Evolutionary conservation across 2,888 invertebrate species (phyloP).

Genomic region (Exocentrus adspersus): DNA sequence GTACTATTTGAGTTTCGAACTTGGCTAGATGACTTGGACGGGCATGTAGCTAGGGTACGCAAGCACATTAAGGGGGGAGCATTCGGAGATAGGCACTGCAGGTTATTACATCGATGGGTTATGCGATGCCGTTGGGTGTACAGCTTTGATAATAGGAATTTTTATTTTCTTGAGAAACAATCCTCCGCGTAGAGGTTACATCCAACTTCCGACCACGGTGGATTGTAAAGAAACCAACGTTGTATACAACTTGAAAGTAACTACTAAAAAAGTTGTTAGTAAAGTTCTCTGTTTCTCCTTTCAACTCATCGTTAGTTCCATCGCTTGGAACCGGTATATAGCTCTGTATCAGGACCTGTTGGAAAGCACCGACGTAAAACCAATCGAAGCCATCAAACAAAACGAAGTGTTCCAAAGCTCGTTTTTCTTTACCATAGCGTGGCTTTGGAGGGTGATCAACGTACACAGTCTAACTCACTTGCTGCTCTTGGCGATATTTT

Average conservation of each 20-base stretch:
- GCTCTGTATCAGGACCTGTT: conserved; percentile 81
- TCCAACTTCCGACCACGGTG: conserved; percentile 71
- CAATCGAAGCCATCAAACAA: conserved; percentile 67
- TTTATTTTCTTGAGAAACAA: conserved; percentile 76
- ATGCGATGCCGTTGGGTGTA: conserved; percentile 81
- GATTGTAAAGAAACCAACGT: conserved; percentile 66
- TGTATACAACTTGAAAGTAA: conserved; percentile 75
- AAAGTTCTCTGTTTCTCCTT: conserved; percentile 74
- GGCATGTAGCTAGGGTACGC: conserved; percentile 83
- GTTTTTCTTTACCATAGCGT: conserved; percentile 77
- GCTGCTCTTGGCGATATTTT: conserved; percentile 79
- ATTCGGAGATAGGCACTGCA: conserved; percentile 81
- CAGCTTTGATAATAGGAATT: conserved; percentile 77
- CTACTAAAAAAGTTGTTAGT: conserved; percentile 73
- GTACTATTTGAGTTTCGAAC: conserved; percentile 83
- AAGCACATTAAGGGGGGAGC: conserved; percentile 80
- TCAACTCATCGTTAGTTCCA: conserved; percentile 78
- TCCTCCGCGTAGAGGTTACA: conserved; percentile 78
- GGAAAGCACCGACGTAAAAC: conserved; percentile 71
- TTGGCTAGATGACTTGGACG: conserved; percentile 87
- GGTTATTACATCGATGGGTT: conserved; percentile 87
- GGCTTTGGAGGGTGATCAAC: conserved; percentile 82
- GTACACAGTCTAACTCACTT: conserved; percentile 82
- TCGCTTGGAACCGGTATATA: conserved; percentile 87
- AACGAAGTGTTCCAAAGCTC: conserved; percentile 75